These are phyloP conservation scores for Leptinotarsa juncta DNA, from an alignment of 2,888 invertebrate species.

Conservation along the genomic window DNA sequence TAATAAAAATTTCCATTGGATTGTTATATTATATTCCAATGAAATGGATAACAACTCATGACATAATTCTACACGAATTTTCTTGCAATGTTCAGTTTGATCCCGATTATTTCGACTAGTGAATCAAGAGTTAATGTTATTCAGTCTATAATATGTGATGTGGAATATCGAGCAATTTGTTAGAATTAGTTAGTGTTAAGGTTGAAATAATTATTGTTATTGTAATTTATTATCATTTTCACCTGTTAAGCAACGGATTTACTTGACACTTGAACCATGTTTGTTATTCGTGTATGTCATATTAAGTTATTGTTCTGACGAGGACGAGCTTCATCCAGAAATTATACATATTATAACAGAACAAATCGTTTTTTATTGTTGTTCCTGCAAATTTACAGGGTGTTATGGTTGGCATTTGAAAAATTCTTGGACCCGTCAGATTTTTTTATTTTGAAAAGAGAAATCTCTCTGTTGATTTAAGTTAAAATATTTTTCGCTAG, in stretches of 20 bases:
- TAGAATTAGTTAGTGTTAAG: conserved; percentile 11
- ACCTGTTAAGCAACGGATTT: conserved; percentile 7
- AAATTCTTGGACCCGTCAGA: no score
- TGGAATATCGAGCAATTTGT: conserved; percentile 5
- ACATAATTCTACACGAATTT: neutral
- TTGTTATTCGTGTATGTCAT: conserved; percentile 4
- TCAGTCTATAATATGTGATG: conserved; percentile 1
- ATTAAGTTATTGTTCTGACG: conserved; percentile 4
- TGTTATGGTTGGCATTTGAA: neutral
- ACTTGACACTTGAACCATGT: conserved; percentile 8
- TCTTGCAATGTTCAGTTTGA: neutral
- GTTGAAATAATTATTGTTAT: conserved; percentile 1
- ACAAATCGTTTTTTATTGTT: no score
- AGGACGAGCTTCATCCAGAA: neutral
- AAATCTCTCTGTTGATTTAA: no score
- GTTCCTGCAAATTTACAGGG: neutral
- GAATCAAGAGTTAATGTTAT: neutral
- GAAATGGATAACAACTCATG: neutral
- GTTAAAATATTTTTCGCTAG: no score
- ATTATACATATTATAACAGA: neutral
- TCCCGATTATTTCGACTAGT: neutral
- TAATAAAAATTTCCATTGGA: no score
- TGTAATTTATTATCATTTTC: conserved; percentile 19
- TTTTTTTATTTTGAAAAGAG: no score
- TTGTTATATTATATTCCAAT: neutral